phyloP scores from a whole-genome alignment of 1,140 invertebrate genomes.

The Ceratoteleas bidentatus region DNA sequence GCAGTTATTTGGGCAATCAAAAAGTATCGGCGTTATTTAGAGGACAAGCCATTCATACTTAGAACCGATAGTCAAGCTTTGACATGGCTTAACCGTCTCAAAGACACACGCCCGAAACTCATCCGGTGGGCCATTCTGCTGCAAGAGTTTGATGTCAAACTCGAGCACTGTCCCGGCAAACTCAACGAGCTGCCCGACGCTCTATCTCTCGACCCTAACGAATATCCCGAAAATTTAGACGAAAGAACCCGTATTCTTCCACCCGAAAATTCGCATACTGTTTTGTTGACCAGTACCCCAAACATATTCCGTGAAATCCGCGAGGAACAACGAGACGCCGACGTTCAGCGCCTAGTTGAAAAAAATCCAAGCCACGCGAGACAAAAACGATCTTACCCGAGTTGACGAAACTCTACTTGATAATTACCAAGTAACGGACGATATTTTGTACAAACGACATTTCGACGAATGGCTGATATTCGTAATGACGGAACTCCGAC shows the following conservation, averaged over 20 bases:
- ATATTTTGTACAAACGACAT: not conserved
- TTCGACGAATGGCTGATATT: conserved; percentile 2
- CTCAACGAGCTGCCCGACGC: conserved; percentile 68
- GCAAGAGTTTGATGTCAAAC: conserved; percentile 65
- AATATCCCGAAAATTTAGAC: not conserved
- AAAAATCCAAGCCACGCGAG: not conserved
- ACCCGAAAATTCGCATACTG: not conserved
- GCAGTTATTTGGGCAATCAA: too few relatives aligned
- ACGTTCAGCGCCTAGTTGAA: not conserved
- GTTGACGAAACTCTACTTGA: conserved; percentile 14
- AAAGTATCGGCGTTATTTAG: too few relatives aligned
- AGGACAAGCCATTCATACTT: too few relatives aligned
- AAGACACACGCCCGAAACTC: too few relatives aligned
- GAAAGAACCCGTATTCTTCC: not conserved
- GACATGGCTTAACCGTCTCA: too few relatives aligned
- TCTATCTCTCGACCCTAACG: conserved; percentile 3
- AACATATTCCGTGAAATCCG: conserved; percentile 1
- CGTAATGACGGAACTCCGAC: too few relatives aligned
- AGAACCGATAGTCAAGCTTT: too few relatives aligned
- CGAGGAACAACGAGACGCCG: not conserved
- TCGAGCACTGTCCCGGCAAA: too few relatives aligned
- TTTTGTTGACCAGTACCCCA: not conserved
- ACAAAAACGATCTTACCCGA: not conserved
- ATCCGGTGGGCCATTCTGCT: conserved; percentile 59
- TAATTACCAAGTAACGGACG: not conserved